Conservation (phyloP, 1,140 invertebrate genomes). For the Drosophila rhopaloa region DNA sequence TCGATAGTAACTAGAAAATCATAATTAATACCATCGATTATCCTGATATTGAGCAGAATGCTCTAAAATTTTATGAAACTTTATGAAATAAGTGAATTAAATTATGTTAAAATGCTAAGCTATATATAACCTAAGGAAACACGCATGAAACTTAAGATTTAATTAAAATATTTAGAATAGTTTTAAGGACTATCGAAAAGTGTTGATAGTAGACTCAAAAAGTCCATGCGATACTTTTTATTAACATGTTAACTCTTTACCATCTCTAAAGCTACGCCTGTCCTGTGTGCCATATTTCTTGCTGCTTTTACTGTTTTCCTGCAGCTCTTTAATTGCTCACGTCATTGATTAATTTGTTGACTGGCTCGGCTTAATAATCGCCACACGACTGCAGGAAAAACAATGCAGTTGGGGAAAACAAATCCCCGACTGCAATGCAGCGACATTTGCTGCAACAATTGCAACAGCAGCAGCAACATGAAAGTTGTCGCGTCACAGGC, state of each 20-base stretch:
- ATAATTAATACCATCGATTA: too few species aligned
- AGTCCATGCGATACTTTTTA: background rate
- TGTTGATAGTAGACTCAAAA: too few species aligned
- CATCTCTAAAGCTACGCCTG: background rate
- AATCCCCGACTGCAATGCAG: slow-evolving; percentile 53
- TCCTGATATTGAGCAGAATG: too few species aligned
- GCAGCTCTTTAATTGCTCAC: slow-evolving; percentile 58
- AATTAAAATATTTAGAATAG: too few species aligned
- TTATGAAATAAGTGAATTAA: too few species aligned
- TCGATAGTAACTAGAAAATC: too few species aligned
- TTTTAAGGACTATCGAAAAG: too few species aligned
- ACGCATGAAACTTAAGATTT: too few species aligned
- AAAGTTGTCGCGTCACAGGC: slow-evolving; percentile 76
- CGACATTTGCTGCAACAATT: slow-evolving; percentile 56
- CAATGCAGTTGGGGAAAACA: slow-evolving; percentile 41
- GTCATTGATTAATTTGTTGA: slow-evolving; percentile 80
- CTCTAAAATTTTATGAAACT: too few species aligned
- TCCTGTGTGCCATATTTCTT: slow-evolving; percentile 9
- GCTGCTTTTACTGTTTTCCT: slow-evolving; percentile 8
- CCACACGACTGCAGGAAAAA: slow-evolving; percentile 39
- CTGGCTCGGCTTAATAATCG: slow-evolving; percentile 68
- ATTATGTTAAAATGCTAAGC: too few species aligned
- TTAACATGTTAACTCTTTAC: background rate
- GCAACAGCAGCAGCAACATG: slow-evolving; percentile 58
- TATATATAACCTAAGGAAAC: too few species aligned